These are phyloP conservation scores for Ctenochaetus hawaiiensis DNA, from an alignment of 2,797 vertebrate genomes.

Conservation along the genomic window DNA sequence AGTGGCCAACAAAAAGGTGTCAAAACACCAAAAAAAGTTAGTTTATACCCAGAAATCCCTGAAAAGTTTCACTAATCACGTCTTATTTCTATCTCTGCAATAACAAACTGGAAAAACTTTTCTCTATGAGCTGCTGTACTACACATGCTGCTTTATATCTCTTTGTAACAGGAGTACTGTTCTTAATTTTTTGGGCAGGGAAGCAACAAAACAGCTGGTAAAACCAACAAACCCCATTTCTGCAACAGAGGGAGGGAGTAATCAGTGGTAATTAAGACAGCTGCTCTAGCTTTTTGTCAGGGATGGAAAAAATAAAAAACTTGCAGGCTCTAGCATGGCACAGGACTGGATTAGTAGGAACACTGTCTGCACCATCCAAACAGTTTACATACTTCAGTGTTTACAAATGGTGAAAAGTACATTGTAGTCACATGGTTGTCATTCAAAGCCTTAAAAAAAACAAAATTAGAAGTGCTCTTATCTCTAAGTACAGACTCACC, in stretches of 20 bases:
- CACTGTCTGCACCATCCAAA: not conserved
- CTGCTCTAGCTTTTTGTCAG: constrained; percentile 1
- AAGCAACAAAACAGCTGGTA: not conserved
- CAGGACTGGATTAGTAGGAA: not conserved
- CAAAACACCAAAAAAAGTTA: not conserved
- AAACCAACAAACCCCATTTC: not conserved
- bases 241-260: not conserved
- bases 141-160: not conserved
- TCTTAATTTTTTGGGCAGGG: not conserved
- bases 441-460: constrained; percentile 5
- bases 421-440: not conserved
- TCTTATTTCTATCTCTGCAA: not conserved
- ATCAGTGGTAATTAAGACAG: constrained; percentile 2
- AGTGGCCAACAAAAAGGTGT: not conserved
- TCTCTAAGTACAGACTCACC: constrained; percentile 10
- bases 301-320: not conserved
- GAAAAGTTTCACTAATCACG: too few species aligned
- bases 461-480: constrained; percentile 1
- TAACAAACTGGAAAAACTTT: not conserved
- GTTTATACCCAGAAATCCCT: not conserved
- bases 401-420: constrained; percentile 15
- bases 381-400: constrained; percentile 1
- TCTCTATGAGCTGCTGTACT: not conserved
- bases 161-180: not conserved
- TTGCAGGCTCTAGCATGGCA: not conserved